Base-by-base conservation (phyloP, 37 sponge, comb jelly and placozoan species). In the Eunapius fragilis region DNA sequence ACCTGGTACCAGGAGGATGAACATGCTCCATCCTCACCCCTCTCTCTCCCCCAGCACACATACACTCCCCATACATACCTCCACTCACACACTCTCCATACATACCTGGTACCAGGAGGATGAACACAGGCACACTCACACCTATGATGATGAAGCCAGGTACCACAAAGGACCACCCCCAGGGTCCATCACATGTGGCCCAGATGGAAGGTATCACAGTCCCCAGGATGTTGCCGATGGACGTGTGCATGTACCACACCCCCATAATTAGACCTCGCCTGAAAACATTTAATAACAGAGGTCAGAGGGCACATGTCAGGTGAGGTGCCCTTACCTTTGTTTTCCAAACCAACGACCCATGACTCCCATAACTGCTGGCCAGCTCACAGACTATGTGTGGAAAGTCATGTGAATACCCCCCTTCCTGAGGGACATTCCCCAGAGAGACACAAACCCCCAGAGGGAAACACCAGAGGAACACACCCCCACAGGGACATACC, bases 191-290 rank as follows among this genome's bases (percentile, higher is more conserved):
- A 28, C 27, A 26, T 68, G 50, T 76, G 24, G 92, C 94, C 89
- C 89, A 96, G 45, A 92, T 79, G 10, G 92, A 95, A 0, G 99
- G 92, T n/a, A 98, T 91, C 47, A 97, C 25, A 25, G 92, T 85
- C 7, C 99, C 99, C 67, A 96, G 80, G 45, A 98, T 96, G 85
- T 98, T 98, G 3, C 99, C 99, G 24, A 98, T 89, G 25, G 97
- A 96, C 1, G 95, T 93, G 89, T 98, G 97, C 19, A 93, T 79
- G 70, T 95, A 95, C 99, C 99, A 98, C 5, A 98, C 73, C 0
- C 99, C 99, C 96, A 98, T 93, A 34, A 98, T 78, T 37, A 97
- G 45, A 25, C 99, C 99, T 37, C 99, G 92, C 3, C 97, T 95
- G 74, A 34, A 79, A 83, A 33, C 1, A 33, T 2, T 12, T 13